Evolutionary conservation across 1,140 invertebrate genomes (phyloP).

Genomic region (Conus ventricosus): DNA sequence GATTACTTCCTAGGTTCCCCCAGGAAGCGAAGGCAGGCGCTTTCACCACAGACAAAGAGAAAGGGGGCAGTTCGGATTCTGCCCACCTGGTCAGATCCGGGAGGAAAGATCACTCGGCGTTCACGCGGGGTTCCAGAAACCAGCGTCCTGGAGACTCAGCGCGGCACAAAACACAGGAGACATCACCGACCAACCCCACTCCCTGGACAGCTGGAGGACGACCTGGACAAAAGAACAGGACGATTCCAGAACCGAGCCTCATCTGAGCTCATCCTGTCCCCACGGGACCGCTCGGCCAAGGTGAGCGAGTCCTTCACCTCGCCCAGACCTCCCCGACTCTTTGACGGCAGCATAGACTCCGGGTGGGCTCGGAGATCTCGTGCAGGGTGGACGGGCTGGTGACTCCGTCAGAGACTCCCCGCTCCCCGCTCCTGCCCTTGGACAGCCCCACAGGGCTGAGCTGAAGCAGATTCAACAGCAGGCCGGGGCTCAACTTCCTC

Average conservation of each 20-base stretch:
- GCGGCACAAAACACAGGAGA: neutral
- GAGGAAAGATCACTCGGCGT: constrained; percentile 54
- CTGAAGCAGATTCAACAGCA: constrained; percentile 88
- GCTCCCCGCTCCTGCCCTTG: neutral
- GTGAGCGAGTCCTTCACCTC: neutral
- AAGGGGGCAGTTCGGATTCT: constrained; percentile 39
- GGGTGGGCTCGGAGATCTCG: constrained; percentile 27
- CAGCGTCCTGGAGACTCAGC: neutral
- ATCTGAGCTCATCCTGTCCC: neutral
- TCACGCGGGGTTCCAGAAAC: neutral
- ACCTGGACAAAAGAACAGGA: constrained; percentile 29
- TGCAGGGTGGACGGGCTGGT: neutral
- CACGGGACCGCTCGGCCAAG: neutral
- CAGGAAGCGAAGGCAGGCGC: constrained; percentile 23
- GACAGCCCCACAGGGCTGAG: constrained; percentile 77
- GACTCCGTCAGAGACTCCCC: neutral
- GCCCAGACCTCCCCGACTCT: constrained; percentile 11
- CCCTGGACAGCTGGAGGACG: neutral
- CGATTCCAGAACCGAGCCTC: neutral
- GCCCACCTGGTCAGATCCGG: constrained; percentile 55
- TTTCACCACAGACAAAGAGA: constrained; percentile 18
- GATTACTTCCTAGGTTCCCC: neutral
- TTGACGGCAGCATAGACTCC: constrained; percentile 30
- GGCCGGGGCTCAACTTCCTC: constrained; percentile 87
- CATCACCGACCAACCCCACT: neutral